Percentiles rank a stretch among this genome's conserved stretches.
phyloP scores from a whole-genome alignment of 2,113 vertebrate species.

The Sinocyclocheilus anshuiensis region DNA sequence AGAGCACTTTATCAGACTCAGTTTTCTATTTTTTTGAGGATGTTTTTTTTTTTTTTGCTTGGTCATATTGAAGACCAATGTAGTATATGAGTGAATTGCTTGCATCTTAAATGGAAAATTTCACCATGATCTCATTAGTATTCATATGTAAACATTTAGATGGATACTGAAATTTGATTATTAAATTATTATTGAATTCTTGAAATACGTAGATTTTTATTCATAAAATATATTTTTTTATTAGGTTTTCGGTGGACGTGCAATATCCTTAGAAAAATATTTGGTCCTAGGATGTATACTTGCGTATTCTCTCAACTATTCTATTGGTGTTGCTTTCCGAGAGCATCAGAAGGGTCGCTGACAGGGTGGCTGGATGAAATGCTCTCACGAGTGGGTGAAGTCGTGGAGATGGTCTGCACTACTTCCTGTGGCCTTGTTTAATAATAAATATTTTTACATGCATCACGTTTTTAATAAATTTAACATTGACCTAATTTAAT shows the following conservation, averaged over 20 bases:
- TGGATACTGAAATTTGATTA: neutral
- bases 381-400: slow-evolving; percentile 50
- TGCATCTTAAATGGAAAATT: neutral
- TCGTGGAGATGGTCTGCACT: slow-evolving; percentile 43
- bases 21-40: slow-evolving; percentile 15
- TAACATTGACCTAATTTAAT: neutral
- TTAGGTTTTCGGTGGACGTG: too few relatives aligned
- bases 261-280: neutral
- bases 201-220: neutral
- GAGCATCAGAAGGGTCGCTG: neutral
- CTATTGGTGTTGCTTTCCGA: neutral
- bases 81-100: neutral
- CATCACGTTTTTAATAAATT: neutral
- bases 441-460: neutral
- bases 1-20: slow-evolving; percentile 16
- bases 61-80: neutral
- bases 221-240: neutral
- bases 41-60: neutral
- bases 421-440: slow-evolving; percentile 30
- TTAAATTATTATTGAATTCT: neutral
- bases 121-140: neutral
- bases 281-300: neutral
- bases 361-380: slow-evolving; percentile 44
- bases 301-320: neutral
- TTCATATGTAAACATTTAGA: neutral